Evolutionary conservation across 2,113 vertebrate species (phyloP).

Genomic region (Heliornis fulica): DNA sequence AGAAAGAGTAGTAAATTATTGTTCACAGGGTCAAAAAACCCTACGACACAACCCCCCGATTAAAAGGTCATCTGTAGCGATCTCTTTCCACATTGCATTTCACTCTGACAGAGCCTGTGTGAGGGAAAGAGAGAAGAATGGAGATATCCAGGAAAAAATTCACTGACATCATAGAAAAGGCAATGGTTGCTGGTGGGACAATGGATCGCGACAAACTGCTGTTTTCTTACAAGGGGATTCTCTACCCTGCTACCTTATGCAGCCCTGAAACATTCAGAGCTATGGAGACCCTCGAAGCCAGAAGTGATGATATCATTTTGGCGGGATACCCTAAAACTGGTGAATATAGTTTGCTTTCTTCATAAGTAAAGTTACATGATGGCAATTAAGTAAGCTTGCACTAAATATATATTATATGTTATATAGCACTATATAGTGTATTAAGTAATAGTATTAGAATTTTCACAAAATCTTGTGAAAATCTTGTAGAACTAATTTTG

Average conservation of each 20-base stretch:
- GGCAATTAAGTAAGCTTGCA: background rate
- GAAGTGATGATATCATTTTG: conserved; percentile 41
- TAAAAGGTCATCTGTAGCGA: background rate
- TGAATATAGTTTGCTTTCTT: background rate
- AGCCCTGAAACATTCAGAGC: conserved; percentile 3
- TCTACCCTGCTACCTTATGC: background rate
- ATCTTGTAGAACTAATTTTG: background rate
- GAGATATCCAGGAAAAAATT: background rate
- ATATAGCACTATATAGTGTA: background rate
- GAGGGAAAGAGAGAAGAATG: background rate
- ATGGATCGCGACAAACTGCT: background rate
- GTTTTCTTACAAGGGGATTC: conserved; percentile 11
- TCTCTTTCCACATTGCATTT: background rate
- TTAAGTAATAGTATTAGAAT: background rate
- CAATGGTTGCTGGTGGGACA: fast-evolving
- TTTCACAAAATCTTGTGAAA: background rate
- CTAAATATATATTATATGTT: background rate
- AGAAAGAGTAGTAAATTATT: background rate
- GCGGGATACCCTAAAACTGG: conserved; percentile 32
- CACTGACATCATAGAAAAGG: fast-evolving
- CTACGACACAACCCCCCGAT: fast-evolving
- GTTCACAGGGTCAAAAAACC: background rate
- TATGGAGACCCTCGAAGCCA: conserved; percentile 38
- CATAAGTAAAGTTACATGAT: background rate
- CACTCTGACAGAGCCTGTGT: background rate